phyloP scores from a whole-genome alignment of 1,140 invertebrate genomes.

The Aphidius gifuensis region DNA sequence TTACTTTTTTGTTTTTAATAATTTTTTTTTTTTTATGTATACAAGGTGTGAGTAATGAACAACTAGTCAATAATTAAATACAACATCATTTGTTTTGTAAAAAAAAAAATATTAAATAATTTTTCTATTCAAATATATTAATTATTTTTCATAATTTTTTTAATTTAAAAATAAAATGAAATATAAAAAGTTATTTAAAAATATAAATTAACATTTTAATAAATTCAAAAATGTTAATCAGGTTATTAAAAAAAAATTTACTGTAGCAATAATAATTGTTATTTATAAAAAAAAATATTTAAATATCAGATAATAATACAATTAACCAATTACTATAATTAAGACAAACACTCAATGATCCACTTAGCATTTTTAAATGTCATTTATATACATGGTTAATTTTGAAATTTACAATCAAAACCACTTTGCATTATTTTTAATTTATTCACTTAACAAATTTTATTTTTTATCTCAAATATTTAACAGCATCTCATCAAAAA shows the following conservation, averaged over 20 bases:
- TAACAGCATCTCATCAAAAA: too few relatives aligned
- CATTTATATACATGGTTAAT: conserved; percentile 25
- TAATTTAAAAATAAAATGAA: too few relatives aligned
- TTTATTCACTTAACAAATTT: conserved; percentile 8
- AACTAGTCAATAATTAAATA: conserved; percentile 15
- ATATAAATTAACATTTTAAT: too few relatives aligned
- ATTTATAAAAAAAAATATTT: background rate
- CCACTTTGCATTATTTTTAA: conserved; percentile 25
- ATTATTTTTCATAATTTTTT: too few relatives aligned
- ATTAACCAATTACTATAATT: conserved; percentile 48
- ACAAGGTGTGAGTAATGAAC: conserved; percentile 21
- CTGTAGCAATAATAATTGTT: background rate
- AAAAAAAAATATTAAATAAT: too few relatives aligned
- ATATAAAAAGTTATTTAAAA: too few relatives aligned
- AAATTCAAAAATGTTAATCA: background rate
- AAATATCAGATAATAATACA: conserved; percentile 36
- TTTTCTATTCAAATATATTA: too few relatives aligned
- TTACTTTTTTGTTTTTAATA: background rate
- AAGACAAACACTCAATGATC: conserved; percentile 35
- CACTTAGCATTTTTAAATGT: conserved; percentile 38
- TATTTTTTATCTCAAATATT: background rate
- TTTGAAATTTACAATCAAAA: conserved; percentile 40
- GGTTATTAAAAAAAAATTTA: background rate
- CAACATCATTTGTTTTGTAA: conserved; percentile 16
- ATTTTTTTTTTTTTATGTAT: background rate